Evolutionary conservation across 2,888 invertebrate species (phyloP).

Genomic region (Dryobotodes eremita): DNA sequence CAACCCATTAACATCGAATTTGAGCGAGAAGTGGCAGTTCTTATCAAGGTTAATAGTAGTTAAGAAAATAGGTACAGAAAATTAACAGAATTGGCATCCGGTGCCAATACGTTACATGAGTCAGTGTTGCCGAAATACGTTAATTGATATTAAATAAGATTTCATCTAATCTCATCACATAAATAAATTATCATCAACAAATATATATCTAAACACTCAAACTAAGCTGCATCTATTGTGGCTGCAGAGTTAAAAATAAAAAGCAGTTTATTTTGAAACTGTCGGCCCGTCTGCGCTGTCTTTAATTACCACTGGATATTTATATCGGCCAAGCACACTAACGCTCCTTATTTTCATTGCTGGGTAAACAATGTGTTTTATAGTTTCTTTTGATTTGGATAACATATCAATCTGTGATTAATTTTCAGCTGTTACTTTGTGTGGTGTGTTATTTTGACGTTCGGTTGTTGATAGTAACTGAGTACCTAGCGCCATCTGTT

Average conservation of each 20-base stretch:
- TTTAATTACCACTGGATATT: constrained; percentile 80
- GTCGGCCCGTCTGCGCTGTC: constrained; percentile 78
- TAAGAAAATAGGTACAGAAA: background rate
- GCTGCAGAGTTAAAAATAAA: constrained; percentile 77
- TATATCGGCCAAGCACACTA: constrained; percentile 75
- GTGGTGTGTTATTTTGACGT: constrained; percentile 30
- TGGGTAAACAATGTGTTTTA: constrained; percentile 78
- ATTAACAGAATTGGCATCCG: constrained; percentile 2
- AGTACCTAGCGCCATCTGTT: constrained; percentile 58
- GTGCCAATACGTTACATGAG: background rate
- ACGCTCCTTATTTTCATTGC: constrained; percentile 76
- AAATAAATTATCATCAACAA: constrained; percentile 56
- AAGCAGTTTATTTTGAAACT: constrained; percentile 79
- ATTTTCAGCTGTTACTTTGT: constrained; percentile 59
- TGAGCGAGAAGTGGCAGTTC: background rate
- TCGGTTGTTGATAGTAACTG: constrained; percentile 10
- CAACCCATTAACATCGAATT: background rate
- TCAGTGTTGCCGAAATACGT: constrained; percentile 9
- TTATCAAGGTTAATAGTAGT: background rate
- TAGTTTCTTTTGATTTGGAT: constrained; percentile 67
- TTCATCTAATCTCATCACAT: background rate
- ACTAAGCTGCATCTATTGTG: constrained; percentile 76
- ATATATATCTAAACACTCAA: constrained; percentile 64
- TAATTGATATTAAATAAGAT: background rate
- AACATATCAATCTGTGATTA: constrained; percentile 67